Evolutionary conservation across 2,797 vertebrate species (phyloP), one percentile per base, ranked within the genome.

Genomic region (Australoheros facetus): DNA sequence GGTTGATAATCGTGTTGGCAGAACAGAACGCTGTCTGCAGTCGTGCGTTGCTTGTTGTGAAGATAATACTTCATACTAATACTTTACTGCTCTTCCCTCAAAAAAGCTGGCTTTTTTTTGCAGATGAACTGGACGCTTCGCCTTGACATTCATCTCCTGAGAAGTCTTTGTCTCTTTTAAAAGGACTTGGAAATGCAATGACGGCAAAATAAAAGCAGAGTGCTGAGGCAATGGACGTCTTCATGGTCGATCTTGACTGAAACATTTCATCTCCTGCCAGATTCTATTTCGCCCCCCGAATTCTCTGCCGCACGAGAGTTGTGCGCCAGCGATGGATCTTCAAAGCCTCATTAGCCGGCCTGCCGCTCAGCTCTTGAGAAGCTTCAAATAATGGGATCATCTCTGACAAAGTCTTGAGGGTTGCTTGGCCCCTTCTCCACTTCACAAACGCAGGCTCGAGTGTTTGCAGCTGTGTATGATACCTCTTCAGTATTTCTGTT

Each of bases 331-430:
- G 30, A 48, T 72, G 32, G 75, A 88, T 93, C 93, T 93, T 94
- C 92, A 94, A 94, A 93, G 94, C 89, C 70, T 89, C 82, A 87
- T 91, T 84, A 85, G 56, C 73, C 71, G 17, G 80, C 77, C 73
- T 11, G 12, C 39, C n/a, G 69, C 85, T 48, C 75, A 2, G 72
- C 94, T 84, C 89, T 91, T 83, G 87, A 93, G 89, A 85, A 90
- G 85, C 85, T 77, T 76, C 78, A 69, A 72, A 91, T 93, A 94
- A 95, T 91, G 84, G 88, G 79, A 91, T 92, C 83, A 62, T 93
- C 77, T 91, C 90, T 87, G 91, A 90, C 89, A 86, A 88, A 93
- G 94, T 95, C 95, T 95, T 95, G 2, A 92, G 93, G 92, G 91
- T 88, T 91, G 93, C 90, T 91, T 90, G 83, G 82, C 87, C 90